Conservation (phyloP, 2,888 invertebrate genomes). For the Yponomeuta sedellus region DNA sequence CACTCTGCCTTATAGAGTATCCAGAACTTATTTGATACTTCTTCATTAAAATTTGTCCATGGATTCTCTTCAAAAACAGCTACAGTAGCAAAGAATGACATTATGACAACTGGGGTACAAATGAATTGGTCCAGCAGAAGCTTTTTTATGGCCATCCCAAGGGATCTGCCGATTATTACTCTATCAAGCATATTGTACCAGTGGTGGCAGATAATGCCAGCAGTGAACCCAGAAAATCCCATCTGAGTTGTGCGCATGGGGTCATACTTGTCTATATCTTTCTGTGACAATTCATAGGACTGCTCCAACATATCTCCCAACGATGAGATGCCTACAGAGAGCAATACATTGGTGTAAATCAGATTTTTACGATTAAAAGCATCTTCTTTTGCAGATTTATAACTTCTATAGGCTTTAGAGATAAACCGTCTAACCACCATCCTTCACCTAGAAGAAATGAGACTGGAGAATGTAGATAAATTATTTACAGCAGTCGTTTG, state of each 20-base stretch:
- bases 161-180: constrained; percentile 80
- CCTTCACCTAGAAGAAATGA: constrained; percentile 42
- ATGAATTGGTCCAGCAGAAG: constrained; percentile 88
- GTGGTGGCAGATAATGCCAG: constrained; percentile 88
- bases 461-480: background rate
- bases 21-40: constrained; percentile 84
- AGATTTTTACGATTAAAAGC: constrained; percentile 81
- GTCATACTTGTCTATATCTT: constrained; percentile 76
- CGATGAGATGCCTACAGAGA: constrained; percentile 86
- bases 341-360: constrained; percentile 85
- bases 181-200: constrained; percentile 90
- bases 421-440: constrained; percentile 49
- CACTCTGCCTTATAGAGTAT: constrained; percentile 91
- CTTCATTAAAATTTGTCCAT: constrained; percentile 77
- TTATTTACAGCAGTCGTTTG: background rate
- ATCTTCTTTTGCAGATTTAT: constrained; percentile 34
- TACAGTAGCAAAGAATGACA: constrained; percentile 85
- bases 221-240: constrained; percentile 84
- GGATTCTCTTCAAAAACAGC: constrained; percentile 82
- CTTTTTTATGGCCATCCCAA: constrained; percentile 83
- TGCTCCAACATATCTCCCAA: constrained; percentile 89
- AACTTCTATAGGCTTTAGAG: constrained; percentile 40
- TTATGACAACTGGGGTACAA: constrained; percentile 88
- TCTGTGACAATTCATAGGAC: constrained; percentile 80
- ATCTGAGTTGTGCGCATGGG: constrained; percentile 82